These are phyloP conservation scores for Rhagologus leucostigma DNA, from an alignment of 2,113 vertebrate species.

Conservation along the genomic window DNA sequence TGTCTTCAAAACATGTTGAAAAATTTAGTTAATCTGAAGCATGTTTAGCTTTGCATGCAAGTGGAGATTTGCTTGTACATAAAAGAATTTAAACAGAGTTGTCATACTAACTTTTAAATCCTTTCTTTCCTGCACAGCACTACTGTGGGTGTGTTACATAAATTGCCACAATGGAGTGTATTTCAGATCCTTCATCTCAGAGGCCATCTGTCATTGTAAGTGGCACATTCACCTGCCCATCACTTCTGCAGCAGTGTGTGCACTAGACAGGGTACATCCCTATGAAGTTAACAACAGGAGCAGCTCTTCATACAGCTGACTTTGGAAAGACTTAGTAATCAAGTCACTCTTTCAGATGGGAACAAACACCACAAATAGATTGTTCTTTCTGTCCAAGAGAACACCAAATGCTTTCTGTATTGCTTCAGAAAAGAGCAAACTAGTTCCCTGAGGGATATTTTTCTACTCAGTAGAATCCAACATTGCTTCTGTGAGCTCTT, in stretches of 20 bases:
- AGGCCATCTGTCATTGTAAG: conserved; percentile 29
- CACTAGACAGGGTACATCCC: not conserved
- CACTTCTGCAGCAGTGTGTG: not conserved
- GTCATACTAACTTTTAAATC: conserved; percentile 7
- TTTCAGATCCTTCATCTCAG: not conserved
- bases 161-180: conserved; percentile 24
- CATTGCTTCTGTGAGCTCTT: not conserved
- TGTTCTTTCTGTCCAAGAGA: not conserved
- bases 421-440: conserved; percentile 6
- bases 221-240: not conserved
- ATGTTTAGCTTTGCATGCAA: not conserved
- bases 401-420: not conserved
- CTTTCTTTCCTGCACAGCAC: not conserved
- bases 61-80: not conserved
- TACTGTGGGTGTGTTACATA: conserved; percentile 23
- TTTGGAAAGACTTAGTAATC: conserved; percentile 13
- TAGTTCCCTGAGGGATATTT: not conserved
- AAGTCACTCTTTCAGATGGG: not conserved
- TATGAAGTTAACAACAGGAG: not conserved
- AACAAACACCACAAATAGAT: conserved; percentile 9
- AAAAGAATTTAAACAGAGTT: not conserved
- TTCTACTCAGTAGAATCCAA: not conserved
- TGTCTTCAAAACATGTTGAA: not conserved
- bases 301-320: not conserved
- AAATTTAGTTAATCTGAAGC: not conserved